These are phyloP conservation scores for Poeciliopsis paucimaculata DNA, from an alignment of 2,797 vertebrate genomes.

Conservation along the genomic window DNA sequence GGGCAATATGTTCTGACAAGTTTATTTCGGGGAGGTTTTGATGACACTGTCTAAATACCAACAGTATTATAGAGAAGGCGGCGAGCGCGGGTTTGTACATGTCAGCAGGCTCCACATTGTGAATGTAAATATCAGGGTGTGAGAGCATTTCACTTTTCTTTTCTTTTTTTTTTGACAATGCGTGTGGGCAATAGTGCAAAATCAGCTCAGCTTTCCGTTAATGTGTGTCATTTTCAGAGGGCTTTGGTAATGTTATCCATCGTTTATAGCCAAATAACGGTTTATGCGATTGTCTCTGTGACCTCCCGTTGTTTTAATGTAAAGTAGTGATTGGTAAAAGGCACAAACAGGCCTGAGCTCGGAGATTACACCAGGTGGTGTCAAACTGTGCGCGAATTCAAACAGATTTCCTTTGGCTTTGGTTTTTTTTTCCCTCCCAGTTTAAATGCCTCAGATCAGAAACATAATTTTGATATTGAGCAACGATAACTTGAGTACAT, in stretches of 20 bases:
- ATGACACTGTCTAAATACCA: conserved; percentile 66
- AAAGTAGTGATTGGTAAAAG: background rate
- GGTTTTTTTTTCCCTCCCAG: too few species aligned
- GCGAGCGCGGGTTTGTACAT: conserved; percentile 51
- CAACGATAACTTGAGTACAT: background rate
- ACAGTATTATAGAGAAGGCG: conserved; percentile 48
- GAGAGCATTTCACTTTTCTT: conserved; percentile 44
- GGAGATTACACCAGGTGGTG: background rate
- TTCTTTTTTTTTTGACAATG: conserved; percentile 12
- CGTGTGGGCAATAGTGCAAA: conserved; percentile 36
- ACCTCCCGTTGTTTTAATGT: background rate
- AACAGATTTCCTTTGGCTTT: background rate
- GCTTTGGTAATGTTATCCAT: background rate
- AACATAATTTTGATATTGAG: background rate
- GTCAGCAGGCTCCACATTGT: conserved; percentile 35
- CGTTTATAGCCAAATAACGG: conserved; percentile 4
- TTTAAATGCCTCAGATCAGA: background rate
- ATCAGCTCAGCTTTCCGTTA: conserved; percentile 27
- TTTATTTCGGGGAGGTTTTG: conserved; percentile 54
- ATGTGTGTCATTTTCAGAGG: background rate
- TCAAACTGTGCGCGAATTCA: background rate
- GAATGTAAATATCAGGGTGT: conserved; percentile 62
- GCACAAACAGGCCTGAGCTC: background rate
- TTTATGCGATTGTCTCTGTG: background rate
- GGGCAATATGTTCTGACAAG: conserved; percentile 70